Percentiles rank a stretch among this genome's conserved stretches.
Evolutionary conservation across 2,113 vertebrate genomes (phyloP).

Genomic region (Ctenomys sociabilis): DNA sequence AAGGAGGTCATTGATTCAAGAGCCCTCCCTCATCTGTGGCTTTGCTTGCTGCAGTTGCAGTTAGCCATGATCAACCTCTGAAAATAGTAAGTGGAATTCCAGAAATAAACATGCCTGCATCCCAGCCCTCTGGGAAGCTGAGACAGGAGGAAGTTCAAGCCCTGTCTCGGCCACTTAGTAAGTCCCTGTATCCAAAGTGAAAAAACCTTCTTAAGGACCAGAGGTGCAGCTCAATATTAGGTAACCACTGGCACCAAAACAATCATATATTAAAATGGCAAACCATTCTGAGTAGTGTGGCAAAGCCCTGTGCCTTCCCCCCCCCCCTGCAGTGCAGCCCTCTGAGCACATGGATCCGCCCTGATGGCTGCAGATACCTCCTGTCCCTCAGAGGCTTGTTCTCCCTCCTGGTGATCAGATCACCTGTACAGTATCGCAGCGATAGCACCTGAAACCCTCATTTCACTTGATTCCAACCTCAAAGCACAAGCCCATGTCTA

Average conservation of each 20-base stretch:
- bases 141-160: not conserved
- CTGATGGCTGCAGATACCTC: not conserved
- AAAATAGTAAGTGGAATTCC: not conserved
- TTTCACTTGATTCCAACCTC: not conserved
- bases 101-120: not conserved
- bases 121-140: not conserved
- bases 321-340: not conserved
- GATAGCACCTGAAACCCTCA: no score
- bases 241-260: not conserved
- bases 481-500: not conserved
- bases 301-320: not conserved
- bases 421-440: fast-evolving
- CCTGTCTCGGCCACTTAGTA: not conserved
- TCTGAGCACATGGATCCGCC: not conserved
- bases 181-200: not conserved
- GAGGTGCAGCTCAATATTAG: not conserved
- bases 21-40: not conserved
- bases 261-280: not conserved
- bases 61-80: not conserved
- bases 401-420: not conserved
- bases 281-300: not conserved
- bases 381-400: not conserved
- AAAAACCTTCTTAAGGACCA: not conserved
- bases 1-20: not conserved
- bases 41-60: not conserved